phyloP scores from a whole-genome alignment of 1,140 invertebrate genomes.

The Nixonia krombeini region DNA sequence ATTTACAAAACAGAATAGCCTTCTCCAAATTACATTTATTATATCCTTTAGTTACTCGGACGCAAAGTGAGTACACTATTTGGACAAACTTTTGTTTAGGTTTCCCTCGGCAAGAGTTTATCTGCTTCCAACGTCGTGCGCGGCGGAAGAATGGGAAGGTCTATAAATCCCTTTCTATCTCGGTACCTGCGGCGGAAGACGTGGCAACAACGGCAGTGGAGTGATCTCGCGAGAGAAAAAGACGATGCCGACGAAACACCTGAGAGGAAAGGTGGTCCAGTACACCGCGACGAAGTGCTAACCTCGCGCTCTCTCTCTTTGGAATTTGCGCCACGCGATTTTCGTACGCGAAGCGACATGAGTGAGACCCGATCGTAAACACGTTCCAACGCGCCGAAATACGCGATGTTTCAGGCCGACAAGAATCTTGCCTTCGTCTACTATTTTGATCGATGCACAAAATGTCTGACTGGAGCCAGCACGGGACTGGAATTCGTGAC shows the following conservation, averaged over 20 bases:
- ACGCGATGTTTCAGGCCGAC: not conserved
- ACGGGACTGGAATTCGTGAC: too few species aligned
- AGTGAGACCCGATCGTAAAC: not conserved
- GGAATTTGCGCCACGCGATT: not conserved
- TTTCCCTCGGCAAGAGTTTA: too few species aligned
- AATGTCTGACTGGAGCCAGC: too few species aligned
- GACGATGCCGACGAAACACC: constrained; percentile 38
- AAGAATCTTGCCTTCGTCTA: not conserved
- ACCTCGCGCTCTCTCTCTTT: too few species aligned
- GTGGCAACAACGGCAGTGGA: constrained; percentile 61
- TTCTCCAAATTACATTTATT: too few species aligned
- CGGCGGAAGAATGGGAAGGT: constrained; percentile 1
- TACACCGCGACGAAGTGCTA: constrained; percentile 32
- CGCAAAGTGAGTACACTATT: too few species aligned
- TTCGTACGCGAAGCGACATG: not conserved
- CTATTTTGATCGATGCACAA: too few species aligned
- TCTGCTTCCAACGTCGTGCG: too few species aligned
- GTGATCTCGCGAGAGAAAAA: constrained; percentile 54
- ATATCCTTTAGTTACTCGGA: too few species aligned
- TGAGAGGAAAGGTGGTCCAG: constrained; percentile 34
- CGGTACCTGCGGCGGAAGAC: constrained; percentile 53
- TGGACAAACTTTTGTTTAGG: too few species aligned
- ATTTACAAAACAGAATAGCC: too few species aligned
- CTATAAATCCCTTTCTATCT: constrained; percentile 43
- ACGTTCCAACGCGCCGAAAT: too few species aligned